Conservation (phyloP, 2,113 vertebrate genomes). For the Silurus asotus region DNA sequence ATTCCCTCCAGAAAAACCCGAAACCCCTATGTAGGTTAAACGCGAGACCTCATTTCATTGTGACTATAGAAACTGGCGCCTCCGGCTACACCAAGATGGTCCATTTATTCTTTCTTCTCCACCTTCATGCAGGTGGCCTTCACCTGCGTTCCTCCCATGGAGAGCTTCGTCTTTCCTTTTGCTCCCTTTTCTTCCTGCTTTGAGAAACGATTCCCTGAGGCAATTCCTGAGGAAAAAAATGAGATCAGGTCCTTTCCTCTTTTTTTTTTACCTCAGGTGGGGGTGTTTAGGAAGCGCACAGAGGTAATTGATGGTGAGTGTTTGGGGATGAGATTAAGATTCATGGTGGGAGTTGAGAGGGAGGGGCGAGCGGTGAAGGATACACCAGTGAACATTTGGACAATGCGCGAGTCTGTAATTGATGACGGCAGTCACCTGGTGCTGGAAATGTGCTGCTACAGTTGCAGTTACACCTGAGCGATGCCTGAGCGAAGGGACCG, state of each 20-base stretch:
- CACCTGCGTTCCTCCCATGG: constrained; percentile 33
- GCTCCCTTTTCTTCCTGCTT: constrained; percentile 49
- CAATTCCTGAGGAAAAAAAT: constrained; percentile 58
- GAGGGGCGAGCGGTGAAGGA: constrained; percentile 64
- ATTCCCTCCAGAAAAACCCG: not conserved
- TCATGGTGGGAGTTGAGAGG: constrained; percentile 66
- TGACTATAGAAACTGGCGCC: not conserved
- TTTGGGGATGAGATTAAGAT: constrained; percentile 75
- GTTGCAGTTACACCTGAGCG: constrained; percentile 52
- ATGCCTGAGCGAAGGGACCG: constrained; percentile 39
- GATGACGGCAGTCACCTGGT: constrained; percentile 43
- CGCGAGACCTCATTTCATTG: not conserved
- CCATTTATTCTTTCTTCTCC: not conserved
- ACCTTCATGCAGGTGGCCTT: constrained; percentile 13
- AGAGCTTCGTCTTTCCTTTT: constrained; percentile 27
- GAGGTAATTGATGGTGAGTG: constrained; percentile 75
- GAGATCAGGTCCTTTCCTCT: constrained; percentile 23
- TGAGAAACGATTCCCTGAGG: constrained; percentile 66
- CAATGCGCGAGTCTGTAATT: constrained; percentile 53
- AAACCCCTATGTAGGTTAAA: not conserved
- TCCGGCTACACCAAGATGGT: not conserved
- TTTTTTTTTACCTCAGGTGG: constrained; percentile 49
- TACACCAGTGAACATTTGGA: constrained; percentile 61
- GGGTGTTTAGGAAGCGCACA: constrained; percentile 59
- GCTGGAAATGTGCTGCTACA: constrained; percentile 51